Base-by-base conservation (phyloP, 2,797 vertebrate genomes). In the Acrossocheilus fasciatus region DNA sequence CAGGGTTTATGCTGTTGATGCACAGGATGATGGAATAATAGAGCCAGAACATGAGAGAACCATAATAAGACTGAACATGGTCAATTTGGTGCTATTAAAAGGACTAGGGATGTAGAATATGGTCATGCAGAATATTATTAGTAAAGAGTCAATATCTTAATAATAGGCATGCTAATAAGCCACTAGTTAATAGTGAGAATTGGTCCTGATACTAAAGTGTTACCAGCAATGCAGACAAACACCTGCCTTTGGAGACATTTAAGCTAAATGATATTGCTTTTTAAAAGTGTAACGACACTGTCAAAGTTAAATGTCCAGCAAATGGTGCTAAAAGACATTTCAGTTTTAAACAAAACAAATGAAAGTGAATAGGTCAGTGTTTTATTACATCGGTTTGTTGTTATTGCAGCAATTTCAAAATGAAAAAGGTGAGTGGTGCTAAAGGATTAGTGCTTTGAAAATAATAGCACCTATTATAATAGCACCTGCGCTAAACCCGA, bases 1-100 rank as follows among this genome's bases (percentile, higher is more conserved):
- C 39, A 57, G 79, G 74, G 62, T 85, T 43, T 64, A 59, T 26
- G 39, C 26, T 74, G 57, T 39, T 69, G n/a, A 59, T 45, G 39
- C 36, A 43, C 1, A 36, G 4, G 12, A 17, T n/a, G 41, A 66
- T 47, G 23, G 2, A 47, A 75, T 59, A 36, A 75, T 47, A 15
- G 6, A 81, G 18, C 23, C 41, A 52, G 26, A 45, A 83, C 3
- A 14, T 74, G 45, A 74, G 4, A 3, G 0, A 26, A 54, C 23
- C 23, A 62, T 73, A 57, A 45, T 45, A 45, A 45, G 43, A 66
- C 30, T 50, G 26, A 66, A 26, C 34, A 36, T 83, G 15, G 66
- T 54, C 36, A 72, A 72, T 70, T 57, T 81, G 43, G 5, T 77
- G 75, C 34, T 57, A 7, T 41, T 30, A 64, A 80, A 80, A 10